phyloP scores from a whole-genome alignment of 2,888 invertebrate species.

The Drosophila mulleri region DNA sequence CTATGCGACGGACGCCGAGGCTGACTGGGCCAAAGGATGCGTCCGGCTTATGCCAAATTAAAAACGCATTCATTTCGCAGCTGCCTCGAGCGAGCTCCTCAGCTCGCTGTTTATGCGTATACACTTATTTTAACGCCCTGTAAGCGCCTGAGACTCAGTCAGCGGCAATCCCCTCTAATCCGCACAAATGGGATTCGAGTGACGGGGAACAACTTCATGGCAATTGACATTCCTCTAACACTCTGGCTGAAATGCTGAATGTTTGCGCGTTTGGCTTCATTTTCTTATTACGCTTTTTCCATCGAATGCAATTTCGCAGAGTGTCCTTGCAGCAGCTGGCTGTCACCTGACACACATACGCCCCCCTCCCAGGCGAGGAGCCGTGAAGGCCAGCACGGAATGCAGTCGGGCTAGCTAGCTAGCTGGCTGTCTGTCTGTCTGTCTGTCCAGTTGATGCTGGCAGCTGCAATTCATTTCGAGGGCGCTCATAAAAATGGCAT shows the following conservation, averaged over 20 bases:
- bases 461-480: constrained; percentile 36
- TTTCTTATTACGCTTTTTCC: constrained; percentile 28
- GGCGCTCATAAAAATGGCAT: constrained; percentile 28
- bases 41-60: constrained; percentile 74
- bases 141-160: constrained; percentile 33
- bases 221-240: constrained; percentile 34
- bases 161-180: constrained; percentile 63
- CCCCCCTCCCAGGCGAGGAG: not conserved
- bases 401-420: constrained; percentile 6
- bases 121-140: constrained; percentile 31
- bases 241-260: constrained; percentile 28
- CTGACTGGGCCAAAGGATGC: constrained; percentile 54
- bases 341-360: constrained; percentile 33
- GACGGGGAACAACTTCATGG: constrained; percentile 13
- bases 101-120: constrained; percentile 29
- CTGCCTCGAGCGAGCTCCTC: not conserved
- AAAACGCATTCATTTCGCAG: constrained; percentile 77
- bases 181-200: constrained; percentile 43
- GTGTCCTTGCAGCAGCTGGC: constrained; percentile 33
- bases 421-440: not conserved
- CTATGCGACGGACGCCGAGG: constrained; percentile 20
- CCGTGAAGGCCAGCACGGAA: constrained; percentile 1
- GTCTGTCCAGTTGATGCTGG: constrained; percentile 8
- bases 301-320: constrained; percentile 58
- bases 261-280: constrained; percentile 18